These are phyloP conservation scores for Scaptomyza polygonia DNA, from an alignment of 2,888 invertebrate species.

Conservation along the genomic window DNA sequence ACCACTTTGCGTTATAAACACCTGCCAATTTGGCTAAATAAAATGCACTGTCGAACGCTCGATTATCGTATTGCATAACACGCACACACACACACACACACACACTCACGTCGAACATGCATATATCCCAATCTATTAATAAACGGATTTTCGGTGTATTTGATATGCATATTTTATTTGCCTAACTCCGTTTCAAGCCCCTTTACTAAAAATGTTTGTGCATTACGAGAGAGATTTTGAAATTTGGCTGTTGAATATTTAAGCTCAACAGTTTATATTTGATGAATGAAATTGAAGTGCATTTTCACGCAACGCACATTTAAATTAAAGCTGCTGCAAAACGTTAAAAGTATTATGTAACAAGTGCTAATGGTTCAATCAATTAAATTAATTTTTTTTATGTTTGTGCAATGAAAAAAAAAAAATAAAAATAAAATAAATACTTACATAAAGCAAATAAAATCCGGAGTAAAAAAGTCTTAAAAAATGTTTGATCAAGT, in stretches of 20 bases:
- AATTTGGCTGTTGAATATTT: background rate
- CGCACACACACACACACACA: background rate
- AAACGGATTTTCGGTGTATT: constrained; percentile 61
- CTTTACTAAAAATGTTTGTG: constrained; percentile 10
- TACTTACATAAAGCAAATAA: too few species aligned
- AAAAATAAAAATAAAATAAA: too few species aligned
- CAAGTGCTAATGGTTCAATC: background rate
- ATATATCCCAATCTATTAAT: constrained; percentile 65
- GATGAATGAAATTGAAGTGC: constrained; percentile 12
- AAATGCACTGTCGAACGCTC: constrained; percentile 35
- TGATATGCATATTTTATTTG: constrained; percentile 67
- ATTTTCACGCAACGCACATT: background rate
- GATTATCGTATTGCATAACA: constrained; percentile 31
- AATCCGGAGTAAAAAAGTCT: too few species aligned
- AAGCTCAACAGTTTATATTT: constrained; percentile 2
- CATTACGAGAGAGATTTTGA: background rate
- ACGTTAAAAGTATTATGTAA: background rate
- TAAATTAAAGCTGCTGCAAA: background rate
- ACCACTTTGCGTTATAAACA: constrained; percentile 36
- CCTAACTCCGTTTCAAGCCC: too few species aligned
- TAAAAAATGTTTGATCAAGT: too few species aligned
- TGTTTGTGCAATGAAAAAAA: too few species aligned
- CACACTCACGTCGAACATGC: constrained; percentile 1
- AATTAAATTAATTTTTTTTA: too few species aligned
- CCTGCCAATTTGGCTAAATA: constrained; percentile 31